Evolutionary conservation across 2,888 invertebrate species (phyloP).

Genomic region (Ennomos erosarius): DNA sequence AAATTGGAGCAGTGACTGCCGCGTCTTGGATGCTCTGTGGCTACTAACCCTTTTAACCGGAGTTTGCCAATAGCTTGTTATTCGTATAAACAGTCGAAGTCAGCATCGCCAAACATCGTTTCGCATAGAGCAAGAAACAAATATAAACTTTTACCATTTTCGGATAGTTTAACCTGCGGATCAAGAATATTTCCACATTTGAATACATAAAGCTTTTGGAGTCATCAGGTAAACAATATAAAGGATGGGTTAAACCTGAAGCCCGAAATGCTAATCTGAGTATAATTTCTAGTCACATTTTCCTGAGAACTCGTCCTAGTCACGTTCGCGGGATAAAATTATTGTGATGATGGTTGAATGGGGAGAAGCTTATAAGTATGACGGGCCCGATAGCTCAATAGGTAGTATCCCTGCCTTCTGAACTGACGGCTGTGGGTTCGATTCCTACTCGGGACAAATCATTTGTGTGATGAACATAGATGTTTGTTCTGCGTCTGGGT

Average conservation of each 20-base stretch:
- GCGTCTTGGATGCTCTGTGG: conserved; percentile 39
- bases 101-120: conserved; percentile 35
- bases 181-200: conserved; percentile 21
- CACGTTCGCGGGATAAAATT: too few species aligned
- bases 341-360: too few species aligned
- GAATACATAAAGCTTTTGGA: conserved; percentile 10
- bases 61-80: conserved; percentile 39
- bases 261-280: background rate
- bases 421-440: too few species aligned
- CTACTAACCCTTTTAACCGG: conserved; percentile 34
- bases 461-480: too few species aligned
- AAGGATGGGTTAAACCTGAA: background rate
- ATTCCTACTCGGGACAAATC: too few species aligned
- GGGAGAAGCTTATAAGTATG: too few species aligned
- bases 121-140: conserved; percentile 33
- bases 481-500: too few species aligned
- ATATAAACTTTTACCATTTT: conserved; percentile 23
- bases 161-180: conserved; percentile 10
- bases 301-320: too few species aligned
- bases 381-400: too few species aligned
- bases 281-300: background rate
- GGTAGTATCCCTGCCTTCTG: too few species aligned
- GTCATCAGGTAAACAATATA: conserved; percentile 12
- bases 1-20: conserved; percentile 55
- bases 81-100: conserved; percentile 31